Conservation (phyloP, 2,113 vertebrate genomes). For the Callopanchax toddi region DNA sequence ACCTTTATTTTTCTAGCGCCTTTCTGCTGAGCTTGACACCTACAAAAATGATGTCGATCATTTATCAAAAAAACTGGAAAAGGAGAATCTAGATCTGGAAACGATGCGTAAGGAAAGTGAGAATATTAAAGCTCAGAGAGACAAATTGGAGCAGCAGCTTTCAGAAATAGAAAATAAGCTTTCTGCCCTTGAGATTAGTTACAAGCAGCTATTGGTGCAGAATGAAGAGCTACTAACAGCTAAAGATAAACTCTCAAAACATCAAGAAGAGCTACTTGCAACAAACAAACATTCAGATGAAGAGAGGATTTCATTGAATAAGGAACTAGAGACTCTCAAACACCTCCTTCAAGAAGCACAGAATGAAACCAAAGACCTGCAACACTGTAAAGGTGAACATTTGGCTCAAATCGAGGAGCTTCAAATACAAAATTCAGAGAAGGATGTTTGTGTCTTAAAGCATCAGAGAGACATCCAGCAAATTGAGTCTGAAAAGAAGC, state of each 20-base stretch:
- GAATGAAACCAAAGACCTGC: slow-evolving; percentile 76
- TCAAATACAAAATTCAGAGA: slow-evolving; percentile 62
- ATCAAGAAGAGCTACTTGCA: slow-evolving; percentile 77
- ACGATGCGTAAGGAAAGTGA: slow-evolving; percentile 80
- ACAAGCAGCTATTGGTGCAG: slow-evolving; percentile 73
- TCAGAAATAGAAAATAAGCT: slow-evolving; percentile 80
- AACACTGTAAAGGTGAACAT: slow-evolving; percentile 59
- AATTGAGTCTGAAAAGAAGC: slow-evolving; percentile 70
- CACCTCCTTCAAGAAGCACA: slow-evolving; percentile 72
- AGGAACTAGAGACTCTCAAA: slow-evolving; percentile 72
- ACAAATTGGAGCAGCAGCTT: slow-evolving; percentile 78
- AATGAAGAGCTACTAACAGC: slow-evolving; percentile 79
- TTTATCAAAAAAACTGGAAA: slow-evolving; percentile 89
- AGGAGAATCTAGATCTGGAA: slow-evolving; percentile 86
- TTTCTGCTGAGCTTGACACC: slow-evolving; percentile 92
- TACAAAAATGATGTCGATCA: slow-evolving; percentile 88
- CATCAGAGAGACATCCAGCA: slow-evolving; percentile 67
- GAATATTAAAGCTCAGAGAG: slow-evolving; percentile 83
- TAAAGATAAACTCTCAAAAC: slow-evolving; percentile 72
- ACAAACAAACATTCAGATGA: slow-evolving; percentile 69
- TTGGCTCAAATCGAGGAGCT: slow-evolving; percentile 76
- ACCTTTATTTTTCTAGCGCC: slow-evolving; percentile 87
- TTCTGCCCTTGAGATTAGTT: slow-evolving; percentile 73
- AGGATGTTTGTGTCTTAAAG: slow-evolving; percentile 67
- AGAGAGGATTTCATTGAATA: slow-evolving; percentile 70